Conservation (phyloP, 2,797 vertebrate species). For the Protonibea diacanthus region DNA sequence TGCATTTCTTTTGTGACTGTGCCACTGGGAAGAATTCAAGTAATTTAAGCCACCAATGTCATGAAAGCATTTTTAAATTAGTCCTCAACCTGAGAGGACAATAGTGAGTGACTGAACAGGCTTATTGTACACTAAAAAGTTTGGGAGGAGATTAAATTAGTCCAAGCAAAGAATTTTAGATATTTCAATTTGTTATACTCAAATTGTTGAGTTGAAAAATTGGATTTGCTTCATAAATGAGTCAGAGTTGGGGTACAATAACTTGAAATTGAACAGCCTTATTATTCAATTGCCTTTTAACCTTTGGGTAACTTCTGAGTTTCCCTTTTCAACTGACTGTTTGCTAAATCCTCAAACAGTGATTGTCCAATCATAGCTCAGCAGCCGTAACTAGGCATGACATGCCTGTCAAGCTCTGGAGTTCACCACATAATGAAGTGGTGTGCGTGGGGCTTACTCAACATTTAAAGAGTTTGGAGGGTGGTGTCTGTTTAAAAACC, state of each 20-base stretch:
- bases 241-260: not conserved
- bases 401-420: not conserved
- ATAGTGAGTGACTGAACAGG: not conserved
- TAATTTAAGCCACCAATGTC: too few species aligned
- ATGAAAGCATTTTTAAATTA: too few species aligned
- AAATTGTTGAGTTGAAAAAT: not conserved
- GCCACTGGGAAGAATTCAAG: too few species aligned
- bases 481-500: not conserved
- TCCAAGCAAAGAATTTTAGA: not conserved
- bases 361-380: conserved; percentile 5
- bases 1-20: too few species aligned
- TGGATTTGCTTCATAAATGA: not conserved
- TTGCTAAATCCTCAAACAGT: not conserved
- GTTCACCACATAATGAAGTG: conserved; percentile 8
- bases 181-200: conserved; percentile 2
- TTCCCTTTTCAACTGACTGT: not conserved
- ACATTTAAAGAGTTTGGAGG: not conserved
- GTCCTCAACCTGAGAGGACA: not conserved
- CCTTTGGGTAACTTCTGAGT: conserved; percentile 4
- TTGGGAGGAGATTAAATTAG: conserved; percentile 13
- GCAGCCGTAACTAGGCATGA: conserved; percentile 3
- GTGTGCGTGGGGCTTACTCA: not conserved
- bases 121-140: not conserved
- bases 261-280: not conserved
- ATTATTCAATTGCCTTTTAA: not conserved